Conservation (phyloP, 2,888 invertebrate genomes). For the Diplolepis rosae region DNA sequence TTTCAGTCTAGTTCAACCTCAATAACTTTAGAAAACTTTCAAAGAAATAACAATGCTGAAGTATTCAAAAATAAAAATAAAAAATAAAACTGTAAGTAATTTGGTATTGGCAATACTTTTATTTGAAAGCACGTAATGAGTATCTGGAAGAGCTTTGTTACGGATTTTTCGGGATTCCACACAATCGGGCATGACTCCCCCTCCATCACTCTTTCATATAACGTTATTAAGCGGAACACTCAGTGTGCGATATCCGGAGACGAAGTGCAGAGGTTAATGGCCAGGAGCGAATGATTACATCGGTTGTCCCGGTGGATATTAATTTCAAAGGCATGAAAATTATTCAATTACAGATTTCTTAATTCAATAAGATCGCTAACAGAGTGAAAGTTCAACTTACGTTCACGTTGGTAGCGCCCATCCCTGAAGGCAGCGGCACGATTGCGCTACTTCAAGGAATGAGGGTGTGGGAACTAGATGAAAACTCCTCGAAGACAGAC, state of each 20-base stretch:
- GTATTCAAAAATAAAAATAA: no score
- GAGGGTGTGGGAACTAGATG: conserved; percentile 31
- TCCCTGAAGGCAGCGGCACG: conserved; percentile 28
- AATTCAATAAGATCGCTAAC: conserved; percentile 31
- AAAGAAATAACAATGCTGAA: not conserved
- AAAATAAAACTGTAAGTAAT: no score
- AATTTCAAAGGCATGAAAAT: conserved; percentile 30
- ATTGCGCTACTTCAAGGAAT: conserved; percentile 27
- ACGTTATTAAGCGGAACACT: conserved; percentile 28
- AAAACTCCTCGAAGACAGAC: conserved; percentile 21
- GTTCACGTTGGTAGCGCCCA: conserved; percentile 28
- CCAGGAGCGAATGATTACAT: conserved; percentile 26
- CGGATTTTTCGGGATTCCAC: conserved; percentile 1
- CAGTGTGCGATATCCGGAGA: conserved; percentile 20
- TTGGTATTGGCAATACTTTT: no score
- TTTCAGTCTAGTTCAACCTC: no score
- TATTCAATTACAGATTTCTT: conserved; percentile 29
- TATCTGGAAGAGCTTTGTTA: not conserved
- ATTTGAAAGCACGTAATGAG: no score
- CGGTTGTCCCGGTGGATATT: conserved; percentile 18
- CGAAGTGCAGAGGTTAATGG: conserved; percentile 28
- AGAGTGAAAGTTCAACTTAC: conserved; percentile 30
- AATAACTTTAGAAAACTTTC: no score
- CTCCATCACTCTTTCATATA: not conserved
- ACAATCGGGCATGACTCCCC: not conserved